Conservation (phyloP, 2,113 vertebrate genomes). For the Phoxinus phoxinus region DNA sequence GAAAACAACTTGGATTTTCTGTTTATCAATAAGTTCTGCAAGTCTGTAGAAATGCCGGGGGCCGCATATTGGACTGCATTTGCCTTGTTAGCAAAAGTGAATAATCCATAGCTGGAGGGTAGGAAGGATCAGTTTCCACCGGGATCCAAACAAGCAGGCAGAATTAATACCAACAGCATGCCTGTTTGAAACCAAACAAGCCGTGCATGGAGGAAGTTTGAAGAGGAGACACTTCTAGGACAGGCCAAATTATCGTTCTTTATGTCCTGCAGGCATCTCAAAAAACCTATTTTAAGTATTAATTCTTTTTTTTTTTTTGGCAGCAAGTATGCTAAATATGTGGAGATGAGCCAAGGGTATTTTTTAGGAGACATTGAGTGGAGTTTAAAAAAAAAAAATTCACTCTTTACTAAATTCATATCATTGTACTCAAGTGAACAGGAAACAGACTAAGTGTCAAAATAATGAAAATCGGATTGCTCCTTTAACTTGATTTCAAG, state of each 20-base stretch:
- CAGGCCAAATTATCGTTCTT: slow-evolving; percentile 61
- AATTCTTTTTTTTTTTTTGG: slow-evolving; percentile 28
- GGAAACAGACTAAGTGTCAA: background rate
- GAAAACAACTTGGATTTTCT: background rate
- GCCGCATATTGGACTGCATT: slow-evolving; percentile 6
- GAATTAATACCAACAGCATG: slow-evolving; percentile 37
- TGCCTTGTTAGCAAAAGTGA: slow-evolving; percentile 30
- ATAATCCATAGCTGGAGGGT: slow-evolving; percentile 58
- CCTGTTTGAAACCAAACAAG: slow-evolving; percentile 35
- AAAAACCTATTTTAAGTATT: slow-evolving; percentile 57
- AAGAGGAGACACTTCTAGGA: slow-evolving; percentile 40
- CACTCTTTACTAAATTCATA: background rate
- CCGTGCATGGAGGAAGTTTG: slow-evolving; percentile 24
- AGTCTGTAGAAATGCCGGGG: slow-evolving; percentile 33
- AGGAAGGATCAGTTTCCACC: slow-evolving; percentile 61
- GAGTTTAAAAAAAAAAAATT: background rate
- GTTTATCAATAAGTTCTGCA: slow-evolving; percentile 22
- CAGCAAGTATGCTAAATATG: background rate
- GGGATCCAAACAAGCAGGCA: slow-evolving; percentile 27
- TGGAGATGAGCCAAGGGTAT: slow-evolving; percentile 18
- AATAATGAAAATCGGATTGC: background rate
- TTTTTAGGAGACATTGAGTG: background rate
- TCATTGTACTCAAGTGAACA: background rate
- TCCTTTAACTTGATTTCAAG: background rate
- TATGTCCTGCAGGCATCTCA: slow-evolving; percentile 46